Conservation (phyloP, 2,797 vertebrate species). For the Sebastes diploproa region DNA sequence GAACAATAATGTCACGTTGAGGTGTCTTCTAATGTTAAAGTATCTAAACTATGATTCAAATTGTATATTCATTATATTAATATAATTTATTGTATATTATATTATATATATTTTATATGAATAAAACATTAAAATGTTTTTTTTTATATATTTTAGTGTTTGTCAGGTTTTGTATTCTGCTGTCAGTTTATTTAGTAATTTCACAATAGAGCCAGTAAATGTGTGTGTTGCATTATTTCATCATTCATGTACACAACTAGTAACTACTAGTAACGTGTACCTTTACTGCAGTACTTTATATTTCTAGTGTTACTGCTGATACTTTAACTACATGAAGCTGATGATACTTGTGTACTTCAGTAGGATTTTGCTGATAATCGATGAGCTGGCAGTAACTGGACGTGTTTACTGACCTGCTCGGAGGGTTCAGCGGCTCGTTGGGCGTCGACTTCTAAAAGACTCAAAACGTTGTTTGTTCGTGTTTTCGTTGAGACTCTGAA, state of each 20-base stretch:
- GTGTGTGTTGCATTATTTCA: not conserved
- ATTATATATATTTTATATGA: not conserved
- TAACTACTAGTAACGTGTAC: no score
- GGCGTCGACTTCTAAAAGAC: not conserved
- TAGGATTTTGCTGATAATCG: not conserved
- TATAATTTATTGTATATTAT: no score
- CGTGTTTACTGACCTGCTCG: not conserved
- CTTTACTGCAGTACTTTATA: not conserved
- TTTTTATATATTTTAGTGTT: not conserved
- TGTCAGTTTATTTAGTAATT: not conserved
- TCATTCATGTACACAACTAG: not conserved
- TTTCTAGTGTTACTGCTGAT: not conserved
- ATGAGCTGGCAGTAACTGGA: no score
- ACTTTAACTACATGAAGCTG: not conserved
- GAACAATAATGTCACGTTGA: not conserved
- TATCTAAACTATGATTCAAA: not conserved
- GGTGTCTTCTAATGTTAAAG: not conserved
- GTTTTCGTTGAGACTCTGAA: not conserved
- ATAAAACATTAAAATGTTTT: not conserved
- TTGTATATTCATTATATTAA: not conserved
- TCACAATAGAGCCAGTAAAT: not conserved
- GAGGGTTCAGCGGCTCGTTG: slow-evolving; percentile 2
- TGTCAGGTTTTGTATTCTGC: not conserved
- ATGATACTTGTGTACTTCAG: no score
- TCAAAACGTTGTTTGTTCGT: not conserved